Conservation (phyloP, 2,113 vertebrate species). For the Petrocephalus zakoni region DNA sequence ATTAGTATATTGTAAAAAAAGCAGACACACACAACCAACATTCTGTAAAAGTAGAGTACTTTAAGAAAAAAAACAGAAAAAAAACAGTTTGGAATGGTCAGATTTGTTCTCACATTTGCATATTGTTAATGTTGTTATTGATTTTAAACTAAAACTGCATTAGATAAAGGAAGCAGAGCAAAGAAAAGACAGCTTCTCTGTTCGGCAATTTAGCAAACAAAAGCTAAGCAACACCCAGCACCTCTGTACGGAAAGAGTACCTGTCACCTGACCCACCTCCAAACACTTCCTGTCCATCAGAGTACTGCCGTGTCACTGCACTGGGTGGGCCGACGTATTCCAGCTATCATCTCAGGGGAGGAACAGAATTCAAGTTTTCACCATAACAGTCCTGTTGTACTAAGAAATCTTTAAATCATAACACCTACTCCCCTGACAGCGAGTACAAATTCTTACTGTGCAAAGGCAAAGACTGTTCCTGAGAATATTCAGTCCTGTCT, state of each 20-base stretch:
- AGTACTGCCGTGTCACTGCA: background rate
- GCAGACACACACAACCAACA: background rate
- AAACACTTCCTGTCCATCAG: background rate
- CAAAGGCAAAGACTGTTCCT: background rate
- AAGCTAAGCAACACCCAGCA: background rate
- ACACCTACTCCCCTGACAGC: background rate
- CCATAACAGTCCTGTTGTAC: background rate
- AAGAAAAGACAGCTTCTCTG: background rate
- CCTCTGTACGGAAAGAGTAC: background rate
- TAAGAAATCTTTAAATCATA: background rate
- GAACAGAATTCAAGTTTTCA: background rate
- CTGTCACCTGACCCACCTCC: background rate
- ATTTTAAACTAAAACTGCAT: background rate
- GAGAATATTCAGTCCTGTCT: background rate
- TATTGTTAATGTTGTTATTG: background rate
- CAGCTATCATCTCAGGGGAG: background rate
- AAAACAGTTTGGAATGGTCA: too few relatives aligned
- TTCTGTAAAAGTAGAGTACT: background rate
- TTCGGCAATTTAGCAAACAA: background rate
- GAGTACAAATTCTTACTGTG: background rate
- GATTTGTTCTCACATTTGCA: background rate
- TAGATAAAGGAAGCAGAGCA: background rate
- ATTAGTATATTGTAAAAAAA: background rate
- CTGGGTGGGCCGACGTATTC: background rate
- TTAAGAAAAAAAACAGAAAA: background rate